Evolutionary conservation across 1,140 invertebrate species (phyloP), one percentile per base, ranked within the genome.

Genomic region (Polypedilum pembai): DNA sequence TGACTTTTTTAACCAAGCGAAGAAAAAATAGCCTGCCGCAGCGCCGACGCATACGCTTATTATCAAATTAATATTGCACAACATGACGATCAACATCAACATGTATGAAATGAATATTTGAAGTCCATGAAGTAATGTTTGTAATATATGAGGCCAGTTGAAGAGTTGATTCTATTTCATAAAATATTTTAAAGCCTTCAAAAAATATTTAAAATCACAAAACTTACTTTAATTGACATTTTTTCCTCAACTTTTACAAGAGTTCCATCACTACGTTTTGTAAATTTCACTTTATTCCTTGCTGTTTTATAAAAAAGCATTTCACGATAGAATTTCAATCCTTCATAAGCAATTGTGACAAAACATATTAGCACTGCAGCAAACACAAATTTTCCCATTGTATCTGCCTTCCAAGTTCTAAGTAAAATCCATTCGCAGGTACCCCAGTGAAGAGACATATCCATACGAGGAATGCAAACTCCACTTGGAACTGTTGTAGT

Each of bases 71-170:
- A 93, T 90, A 82, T 98, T 98, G 86, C 94, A 98, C 0, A 94
- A 98, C 96, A 98, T 98, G 84, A 98, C 97, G 75, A 98, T 91
- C 83, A 98, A 84, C 96, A 98, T 98, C 15, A 98, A 88, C 78
- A 95, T 88, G 83, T 98, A 98, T 18, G 93, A 94, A 20, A 96
- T 83, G 0, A 91, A 87, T 41, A 98, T 88, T 83, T 98, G 96
- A 1, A 98, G 75, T 75, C 95, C 86, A 83, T 98, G 95, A 0
- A 99, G 85, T 0, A 90, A 76, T 0, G 95, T 95, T 83, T 98
- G 95, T 21, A 92, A 82, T 7, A 90, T 82, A 81, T 98, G 95
- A 1, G 78, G 40, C 5, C 72, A 74, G 18, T 75, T 76, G n/a
- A 79, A 76, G 41, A 82, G 75, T 12, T 76, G 77, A 66, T 80